phyloP scores from a whole-genome alignment of 2,113 vertebrate species.

The Cisticola juncidis region DNA sequence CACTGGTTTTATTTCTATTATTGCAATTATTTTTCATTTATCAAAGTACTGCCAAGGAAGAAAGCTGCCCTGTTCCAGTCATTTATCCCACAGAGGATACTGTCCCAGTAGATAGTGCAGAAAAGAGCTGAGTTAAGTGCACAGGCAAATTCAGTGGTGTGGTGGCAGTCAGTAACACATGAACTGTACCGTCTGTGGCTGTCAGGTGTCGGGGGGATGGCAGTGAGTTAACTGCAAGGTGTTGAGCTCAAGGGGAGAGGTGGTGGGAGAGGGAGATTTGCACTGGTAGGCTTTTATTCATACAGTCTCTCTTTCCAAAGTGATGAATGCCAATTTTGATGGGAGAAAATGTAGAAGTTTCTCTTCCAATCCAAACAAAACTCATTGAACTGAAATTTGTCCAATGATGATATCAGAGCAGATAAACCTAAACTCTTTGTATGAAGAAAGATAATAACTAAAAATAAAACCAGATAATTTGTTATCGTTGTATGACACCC shows the following conservation, averaged over 20 bases:
- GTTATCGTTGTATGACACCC: neutral
- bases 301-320: neutral
- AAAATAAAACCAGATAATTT: neutral
- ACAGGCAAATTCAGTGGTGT: neutral
- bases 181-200: neutral
- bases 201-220: neutral
- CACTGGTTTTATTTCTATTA: neutral
- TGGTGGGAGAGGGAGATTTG: neutral
- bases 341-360: neutral
- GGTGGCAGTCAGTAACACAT: neutral
- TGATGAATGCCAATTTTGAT: neutral
- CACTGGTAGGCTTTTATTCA: neutral
- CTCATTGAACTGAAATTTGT: neutral
- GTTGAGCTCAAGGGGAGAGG: neutral
- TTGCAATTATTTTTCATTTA: neutral
- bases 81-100: neutral
- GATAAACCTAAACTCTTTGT: neutral
- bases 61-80: neutral
- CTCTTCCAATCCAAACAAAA: neutral
- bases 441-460: neutral
- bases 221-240: neutral
- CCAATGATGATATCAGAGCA: neutral
- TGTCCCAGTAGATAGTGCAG: neutral
- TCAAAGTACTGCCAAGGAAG: neutral
- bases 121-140: neutral